Evolutionary conservation across 2,888 invertebrate genomes (phyloP).

Genomic region (Apamea crenata): DNA sequence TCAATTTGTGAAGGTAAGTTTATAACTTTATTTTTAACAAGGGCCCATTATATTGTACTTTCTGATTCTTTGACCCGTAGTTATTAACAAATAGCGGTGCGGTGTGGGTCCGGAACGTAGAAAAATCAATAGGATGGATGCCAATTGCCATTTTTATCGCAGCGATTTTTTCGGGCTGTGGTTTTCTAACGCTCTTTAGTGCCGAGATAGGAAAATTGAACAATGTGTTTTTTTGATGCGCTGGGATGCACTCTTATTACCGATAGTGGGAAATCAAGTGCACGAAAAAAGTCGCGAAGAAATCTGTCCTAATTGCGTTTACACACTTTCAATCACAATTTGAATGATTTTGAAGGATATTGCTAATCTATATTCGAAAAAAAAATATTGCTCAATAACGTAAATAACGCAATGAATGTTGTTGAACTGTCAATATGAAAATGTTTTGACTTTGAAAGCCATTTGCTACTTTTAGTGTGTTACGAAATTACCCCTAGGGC

Average conservation of each 20-base stretch:
- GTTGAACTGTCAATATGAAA: no score
- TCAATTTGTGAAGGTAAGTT: constrained; percentile 91
- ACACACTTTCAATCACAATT: no score
- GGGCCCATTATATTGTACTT: neutral
- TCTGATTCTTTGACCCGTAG: neutral
- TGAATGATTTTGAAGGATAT: no score
- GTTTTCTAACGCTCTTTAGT: neutral
- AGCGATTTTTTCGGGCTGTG: neutral
- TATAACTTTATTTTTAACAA: neutral
- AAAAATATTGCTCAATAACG: no score
- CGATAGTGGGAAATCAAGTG: no score
- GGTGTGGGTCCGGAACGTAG: neutral
- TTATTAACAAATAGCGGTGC: neutral
- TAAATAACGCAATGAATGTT: no score
- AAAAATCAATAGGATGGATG: neutral
- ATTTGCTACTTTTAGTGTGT: no score
- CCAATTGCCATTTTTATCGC: neutral
- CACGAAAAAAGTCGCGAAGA: no score
- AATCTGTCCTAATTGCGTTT: no score
- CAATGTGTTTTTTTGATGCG: neutral
- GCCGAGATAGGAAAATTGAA: neutral
- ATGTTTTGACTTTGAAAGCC: no score
- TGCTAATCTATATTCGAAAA: no score
- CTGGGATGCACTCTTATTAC: no score
- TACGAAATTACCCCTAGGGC: neutral